These are phyloP conservation scores for Amphiprion ocellaris DNA, from an alignment of 2,113 vertebrate species.

Conservation along the genomic window DNA sequence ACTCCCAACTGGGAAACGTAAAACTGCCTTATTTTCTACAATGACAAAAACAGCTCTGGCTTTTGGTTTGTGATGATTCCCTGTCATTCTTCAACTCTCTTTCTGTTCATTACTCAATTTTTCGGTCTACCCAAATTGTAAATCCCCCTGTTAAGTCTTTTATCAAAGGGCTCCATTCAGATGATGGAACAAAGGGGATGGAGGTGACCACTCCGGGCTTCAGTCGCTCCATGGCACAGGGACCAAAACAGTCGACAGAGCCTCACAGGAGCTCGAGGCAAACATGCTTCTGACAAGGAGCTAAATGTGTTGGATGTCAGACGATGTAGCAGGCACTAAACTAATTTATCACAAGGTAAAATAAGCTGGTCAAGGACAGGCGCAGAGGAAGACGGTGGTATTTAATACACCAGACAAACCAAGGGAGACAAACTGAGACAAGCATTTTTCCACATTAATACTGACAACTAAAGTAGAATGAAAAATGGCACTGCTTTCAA, in stretches of 20 bases:
- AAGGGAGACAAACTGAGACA: conserved; percentile 25
- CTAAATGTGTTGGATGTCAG: conserved; percentile 65
- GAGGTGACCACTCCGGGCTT: conserved; percentile 80
- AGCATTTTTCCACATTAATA: conserved; percentile 20
- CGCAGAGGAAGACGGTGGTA: not conserved
- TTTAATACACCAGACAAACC: conserved; percentile 38
- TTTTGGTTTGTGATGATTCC: conserved; percentile 41
- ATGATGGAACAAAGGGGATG: conserved; percentile 80
- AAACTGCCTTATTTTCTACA: conserved; percentile 18
- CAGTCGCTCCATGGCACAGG: conserved; percentile 67
- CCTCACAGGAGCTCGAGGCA: conserved; percentile 65
- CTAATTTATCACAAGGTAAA: conserved; percentile 59
- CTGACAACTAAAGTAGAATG: conserved; percentile 7
- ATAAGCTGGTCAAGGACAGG: conserved; percentile 35
- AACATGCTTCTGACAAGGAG: conserved; percentile 76
- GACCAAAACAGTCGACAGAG: conserved; percentile 57
- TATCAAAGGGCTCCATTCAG: conserved; percentile 84
- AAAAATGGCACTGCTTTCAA: conserved; percentile 1
- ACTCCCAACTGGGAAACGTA: conserved; percentile 22
- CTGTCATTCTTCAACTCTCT: conserved; percentile 27
- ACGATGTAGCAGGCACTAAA: conserved; percentile 55
- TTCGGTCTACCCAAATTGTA: conserved; percentile 58
- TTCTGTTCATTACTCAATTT: conserved; percentile 22
- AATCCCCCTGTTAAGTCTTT: conserved; percentile 64
- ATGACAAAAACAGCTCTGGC: conserved; percentile 20